Percentiles rank a stretch among this genome's conserved stretches.
Evolutionary conservation across 2,888 invertebrate genomes (phyloP).

Genomic region (Phortica okadai): DNA sequence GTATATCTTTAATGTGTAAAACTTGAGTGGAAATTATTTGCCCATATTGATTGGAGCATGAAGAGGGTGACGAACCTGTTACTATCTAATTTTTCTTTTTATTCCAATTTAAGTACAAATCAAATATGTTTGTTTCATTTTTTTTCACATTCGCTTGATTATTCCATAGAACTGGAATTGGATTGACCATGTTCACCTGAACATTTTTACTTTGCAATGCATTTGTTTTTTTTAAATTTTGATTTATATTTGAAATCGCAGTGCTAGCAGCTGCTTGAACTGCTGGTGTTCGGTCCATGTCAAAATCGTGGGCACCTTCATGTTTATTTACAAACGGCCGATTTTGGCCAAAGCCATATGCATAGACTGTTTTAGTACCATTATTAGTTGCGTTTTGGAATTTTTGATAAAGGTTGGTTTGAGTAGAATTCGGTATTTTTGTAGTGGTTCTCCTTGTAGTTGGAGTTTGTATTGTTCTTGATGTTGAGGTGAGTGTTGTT

Average conservation of each 20-base stretch:
- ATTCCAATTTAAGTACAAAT: constrained; percentile 45
- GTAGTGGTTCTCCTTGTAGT: not conserved
- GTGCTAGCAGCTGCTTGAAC: not conserved
- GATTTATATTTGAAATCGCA: not conserved
- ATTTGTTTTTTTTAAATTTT: not conserved
- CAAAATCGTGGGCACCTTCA: not conserved
- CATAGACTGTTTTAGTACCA: constrained; percentile 52
- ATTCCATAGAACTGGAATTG: constrained; percentile 31
- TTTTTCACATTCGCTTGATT: constrained; percentile 27
- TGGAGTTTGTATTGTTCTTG: constrained; percentile 26
- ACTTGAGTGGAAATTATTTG: too few relatives aligned
- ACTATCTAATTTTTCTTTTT: constrained; percentile 43
- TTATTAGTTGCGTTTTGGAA: constrained; percentile 55
- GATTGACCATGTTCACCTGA: constrained; percentile 33
- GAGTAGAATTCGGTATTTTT: not conserved
- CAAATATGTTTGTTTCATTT: constrained; percentile 28
- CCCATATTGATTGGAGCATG: too few relatives aligned
- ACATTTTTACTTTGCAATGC: not conserved
- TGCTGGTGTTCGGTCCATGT: not conserved
- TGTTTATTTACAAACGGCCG: not conserved
- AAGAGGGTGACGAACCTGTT: constrained; percentile 15
- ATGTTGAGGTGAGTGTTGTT: constrained; percentile 22
- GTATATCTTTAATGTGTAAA: too few relatives aligned
- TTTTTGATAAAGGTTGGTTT: constrained; percentile 46
- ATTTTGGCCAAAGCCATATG: constrained; percentile 52